Conservation (phyloP, 2,113 vertebrate species). For the Machaerirhynchus nigripectus region DNA sequence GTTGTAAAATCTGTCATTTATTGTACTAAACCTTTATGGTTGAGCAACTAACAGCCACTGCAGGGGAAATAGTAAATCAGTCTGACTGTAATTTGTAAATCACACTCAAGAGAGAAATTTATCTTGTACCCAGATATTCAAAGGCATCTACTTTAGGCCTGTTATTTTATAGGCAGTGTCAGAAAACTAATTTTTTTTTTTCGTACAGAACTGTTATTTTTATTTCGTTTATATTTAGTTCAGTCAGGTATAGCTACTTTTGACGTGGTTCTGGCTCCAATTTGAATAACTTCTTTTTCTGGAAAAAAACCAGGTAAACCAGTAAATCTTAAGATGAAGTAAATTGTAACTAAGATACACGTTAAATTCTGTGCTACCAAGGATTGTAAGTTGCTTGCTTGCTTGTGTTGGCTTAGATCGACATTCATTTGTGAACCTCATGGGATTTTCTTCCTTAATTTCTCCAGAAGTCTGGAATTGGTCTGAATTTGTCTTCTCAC, state of each 20-base stretch:
- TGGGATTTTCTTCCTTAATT: background rate
- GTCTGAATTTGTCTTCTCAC: background rate
- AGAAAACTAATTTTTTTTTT: background rate
- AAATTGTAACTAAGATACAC: background rate
- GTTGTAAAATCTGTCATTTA: conserved; percentile 71
- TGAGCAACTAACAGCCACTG: conserved; percentile 48
- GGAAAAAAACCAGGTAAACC: background rate
- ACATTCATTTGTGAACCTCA: background rate
- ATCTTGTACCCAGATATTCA: conserved; percentile 9
- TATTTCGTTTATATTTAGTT: conserved; percentile 23
- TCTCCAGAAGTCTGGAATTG: background rate
- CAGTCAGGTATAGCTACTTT: background rate
- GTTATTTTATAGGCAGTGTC: conserved; percentile 34
- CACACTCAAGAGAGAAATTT: conserved; percentile 34
- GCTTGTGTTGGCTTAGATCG: background rate
- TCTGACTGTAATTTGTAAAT: conserved; percentile 12
- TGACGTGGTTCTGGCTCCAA: background rate
- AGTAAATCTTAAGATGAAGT: background rate
- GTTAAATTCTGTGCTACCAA: background rate
- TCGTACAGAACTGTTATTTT: background rate
- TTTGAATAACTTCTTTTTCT: background rate
- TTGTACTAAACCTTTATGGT: conserved; percentile 66
- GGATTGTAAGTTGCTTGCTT: background rate
- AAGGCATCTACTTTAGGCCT: background rate
- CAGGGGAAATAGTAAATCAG: conserved; percentile 27